Conservation (phyloP, 1,140 invertebrate species). For the Ctenoplectra terminalis region DNA sequence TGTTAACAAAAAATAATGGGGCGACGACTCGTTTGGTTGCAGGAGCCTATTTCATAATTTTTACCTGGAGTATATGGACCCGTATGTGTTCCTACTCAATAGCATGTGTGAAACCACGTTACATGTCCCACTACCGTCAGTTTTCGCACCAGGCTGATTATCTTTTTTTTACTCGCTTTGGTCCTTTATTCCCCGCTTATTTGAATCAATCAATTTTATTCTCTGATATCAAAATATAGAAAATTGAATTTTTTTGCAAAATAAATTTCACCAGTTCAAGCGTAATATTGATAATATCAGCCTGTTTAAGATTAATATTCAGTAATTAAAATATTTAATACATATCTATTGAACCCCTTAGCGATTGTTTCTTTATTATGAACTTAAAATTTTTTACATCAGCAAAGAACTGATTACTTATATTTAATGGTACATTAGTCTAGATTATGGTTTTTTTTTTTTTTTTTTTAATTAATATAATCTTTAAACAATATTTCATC, state of each 20-base stretch:
- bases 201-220: slow-evolving; percentile 14
- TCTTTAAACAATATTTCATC: no score
- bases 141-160: slow-evolving; percentile 82
- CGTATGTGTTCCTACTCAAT: slow-evolving; percentile 84
- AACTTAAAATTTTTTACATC: background rate
- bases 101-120: slow-evolving; percentile 83
- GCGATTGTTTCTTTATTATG: background rate
- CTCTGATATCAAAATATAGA: background rate
- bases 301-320: slow-evolving; percentile 41
- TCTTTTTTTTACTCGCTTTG: slow-evolving; percentile 74
- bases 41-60: slow-evolving; percentile 84
- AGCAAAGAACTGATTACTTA: background rate
- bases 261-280: slow-evolving; percentile 51
- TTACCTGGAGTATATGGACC: slow-evolving; percentile 84
- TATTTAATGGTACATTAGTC: background rate
- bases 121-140: slow-evolving; percentile 83
- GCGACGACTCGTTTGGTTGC: slow-evolving; percentile 81
- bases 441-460: background rate
- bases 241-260: background rate
- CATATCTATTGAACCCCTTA: background rate
- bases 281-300: slow-evolving; percentile 46
- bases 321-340: slow-evolving; percentile 9
- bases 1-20: slow-evolving; percentile 81
- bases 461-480: no score
- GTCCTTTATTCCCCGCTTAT: slow-evolving; percentile 63